Evolutionary conservation across 1,140 invertebrate species (phyloP).

Genomic region (Cecropterus lyciades): DNA sequence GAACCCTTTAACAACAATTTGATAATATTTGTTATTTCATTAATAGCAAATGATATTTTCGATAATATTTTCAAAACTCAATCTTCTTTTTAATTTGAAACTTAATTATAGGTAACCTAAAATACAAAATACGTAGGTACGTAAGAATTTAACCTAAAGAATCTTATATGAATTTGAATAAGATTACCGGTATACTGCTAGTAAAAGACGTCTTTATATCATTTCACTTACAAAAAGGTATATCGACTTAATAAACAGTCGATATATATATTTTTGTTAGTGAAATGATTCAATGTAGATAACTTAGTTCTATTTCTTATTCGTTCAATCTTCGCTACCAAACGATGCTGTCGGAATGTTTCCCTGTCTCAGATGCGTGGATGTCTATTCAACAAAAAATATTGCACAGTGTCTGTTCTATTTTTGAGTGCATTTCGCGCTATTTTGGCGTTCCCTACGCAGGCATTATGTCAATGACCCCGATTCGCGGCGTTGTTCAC

Average conservation of each 20-base stretch:
- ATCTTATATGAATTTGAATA: too few species aligned
- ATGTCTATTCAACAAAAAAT: conserved; percentile 74
- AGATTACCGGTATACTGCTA: too few species aligned
- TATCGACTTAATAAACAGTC: too few species aligned
- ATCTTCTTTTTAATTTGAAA: too few species aligned
- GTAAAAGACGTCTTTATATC: too few species aligned
- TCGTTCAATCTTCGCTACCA: background rate
- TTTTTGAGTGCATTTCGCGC: conserved; percentile 83
- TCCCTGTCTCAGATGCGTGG: background rate
- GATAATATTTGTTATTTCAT: conserved; percentile 33
- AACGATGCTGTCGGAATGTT: background rate
- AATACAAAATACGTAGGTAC: too few species aligned
- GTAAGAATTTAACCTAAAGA: too few species aligned
- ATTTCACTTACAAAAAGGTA: too few species aligned
- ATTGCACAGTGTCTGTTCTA: conserved; percentile 81
- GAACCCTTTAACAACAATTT: conserved; percentile 40
- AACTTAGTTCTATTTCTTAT: background rate
- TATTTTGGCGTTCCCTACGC: conserved; percentile 82
- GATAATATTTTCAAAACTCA: conserved; percentile 14
- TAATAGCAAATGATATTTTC: conserved; percentile 9
- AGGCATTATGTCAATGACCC: conserved; percentile 80
- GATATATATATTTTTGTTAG: too few species aligned
- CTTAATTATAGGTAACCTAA: too few species aligned
- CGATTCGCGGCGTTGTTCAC: conserved; percentile 77
- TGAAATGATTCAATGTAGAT: background rate